Conservation (phyloP, 2,888 invertebrate genomes). For the Dynastes maya region DNA sequence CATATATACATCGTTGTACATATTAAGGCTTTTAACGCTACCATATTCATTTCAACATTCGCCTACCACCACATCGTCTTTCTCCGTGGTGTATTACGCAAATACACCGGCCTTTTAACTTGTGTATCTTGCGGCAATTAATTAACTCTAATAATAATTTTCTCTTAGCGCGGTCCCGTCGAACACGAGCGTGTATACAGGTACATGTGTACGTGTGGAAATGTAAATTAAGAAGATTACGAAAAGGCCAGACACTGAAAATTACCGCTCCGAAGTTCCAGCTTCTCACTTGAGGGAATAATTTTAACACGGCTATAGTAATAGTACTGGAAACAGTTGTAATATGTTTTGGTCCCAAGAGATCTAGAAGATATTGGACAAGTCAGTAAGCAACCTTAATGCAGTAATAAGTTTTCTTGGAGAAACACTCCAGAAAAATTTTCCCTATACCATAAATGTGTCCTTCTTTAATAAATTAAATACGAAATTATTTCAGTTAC, state of each 20-base stretch:
- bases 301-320: neutral
- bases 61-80: neutral
- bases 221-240: constrained; percentile 17
- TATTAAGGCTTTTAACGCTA: neutral
- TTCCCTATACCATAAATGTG: too few relatives aligned
- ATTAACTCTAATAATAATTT: constrained; percentile 16
- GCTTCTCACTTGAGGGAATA: neutral
- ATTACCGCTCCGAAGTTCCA: neutral
- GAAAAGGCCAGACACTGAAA: neutral
- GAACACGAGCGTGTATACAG: neutral
- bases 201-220: neutral
- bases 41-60: neutral
- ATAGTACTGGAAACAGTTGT: too few relatives aligned
- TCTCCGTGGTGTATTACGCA: neutral
- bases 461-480: too few relatives aligned
- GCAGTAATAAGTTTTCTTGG: too few relatives aligned
- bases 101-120: neutral
- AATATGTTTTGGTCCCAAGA: too few relatives aligned
- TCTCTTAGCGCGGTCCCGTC: neutral
- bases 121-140: constrained; percentile 9
- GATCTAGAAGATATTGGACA: too few relatives aligned
- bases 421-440: too few relatives aligned
- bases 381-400: too few relatives aligned
- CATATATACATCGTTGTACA: neutral
- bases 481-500: too few relatives aligned